Evolutionary conservation across 2,797 vertebrate genomes (phyloP).

Genomic region (Chaunax sp.): DNA sequence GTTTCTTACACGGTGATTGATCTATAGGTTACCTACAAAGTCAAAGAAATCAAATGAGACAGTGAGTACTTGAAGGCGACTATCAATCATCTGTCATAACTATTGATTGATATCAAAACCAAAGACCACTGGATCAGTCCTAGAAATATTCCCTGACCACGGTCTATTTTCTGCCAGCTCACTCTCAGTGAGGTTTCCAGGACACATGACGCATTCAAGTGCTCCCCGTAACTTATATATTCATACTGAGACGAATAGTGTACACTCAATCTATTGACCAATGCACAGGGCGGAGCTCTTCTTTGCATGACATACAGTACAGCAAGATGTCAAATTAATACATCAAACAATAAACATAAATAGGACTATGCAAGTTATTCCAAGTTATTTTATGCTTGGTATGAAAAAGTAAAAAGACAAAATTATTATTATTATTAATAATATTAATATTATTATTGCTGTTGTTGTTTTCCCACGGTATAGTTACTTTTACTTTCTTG

Average conservation of each 20-base stretch:
- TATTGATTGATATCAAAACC: conserved; percentile 20
- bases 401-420: too few relatives aligned
- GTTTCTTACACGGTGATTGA: background rate
- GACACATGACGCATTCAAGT: conserved; percentile 73
- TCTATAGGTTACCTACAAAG: background rate
- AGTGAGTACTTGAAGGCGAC: conserved; percentile 1
- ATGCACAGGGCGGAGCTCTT: background rate
- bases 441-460: too few relatives aligned
- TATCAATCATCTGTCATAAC: background rate
- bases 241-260: background rate
- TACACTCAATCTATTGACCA: background rate
- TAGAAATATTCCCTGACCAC: conserved; percentile 5
- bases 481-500: too few relatives aligned
- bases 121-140: background rate
- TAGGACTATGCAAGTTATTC: too few relatives aligned
- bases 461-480: too few relatives aligned
- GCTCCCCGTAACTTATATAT: conserved; percentile 1
- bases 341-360: too few relatives aligned
- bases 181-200: conserved; percentile 79
- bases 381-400: too few relatives aligned
- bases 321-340: too few relatives aligned
- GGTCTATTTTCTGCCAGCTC: conserved; percentile 76
- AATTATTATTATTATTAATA: too few relatives aligned
- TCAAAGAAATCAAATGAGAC: conserved; percentile 14
- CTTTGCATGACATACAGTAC: too few relatives aligned